These are phyloP conservation scores for Chironomus riparius DNA, from an alignment of 2,888 invertebrate species.

Conservation along the genomic window DNA sequence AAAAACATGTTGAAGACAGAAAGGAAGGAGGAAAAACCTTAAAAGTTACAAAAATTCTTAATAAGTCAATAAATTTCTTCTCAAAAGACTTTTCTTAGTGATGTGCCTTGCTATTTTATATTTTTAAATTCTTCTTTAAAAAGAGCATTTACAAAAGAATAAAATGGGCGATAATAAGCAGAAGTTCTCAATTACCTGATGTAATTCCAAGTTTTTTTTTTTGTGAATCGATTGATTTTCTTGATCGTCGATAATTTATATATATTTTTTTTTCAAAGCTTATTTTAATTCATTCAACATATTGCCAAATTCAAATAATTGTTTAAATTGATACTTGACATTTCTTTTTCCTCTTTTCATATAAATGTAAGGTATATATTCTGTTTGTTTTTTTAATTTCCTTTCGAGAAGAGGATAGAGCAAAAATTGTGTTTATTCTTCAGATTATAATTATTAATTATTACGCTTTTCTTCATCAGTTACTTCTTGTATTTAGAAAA, in stretches of 20 bases:
- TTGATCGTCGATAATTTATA: neutral
- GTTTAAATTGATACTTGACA: too few relatives aligned
- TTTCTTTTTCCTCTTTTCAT: too few relatives aligned
- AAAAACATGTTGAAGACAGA: neutral
- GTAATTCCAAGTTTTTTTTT: neutral
- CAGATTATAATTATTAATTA: neutral
- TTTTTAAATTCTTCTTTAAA: neutral
- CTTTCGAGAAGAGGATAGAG: too few relatives aligned
- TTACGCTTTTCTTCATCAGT: neutral
- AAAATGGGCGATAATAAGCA: neutral
- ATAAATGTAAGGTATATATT: too few relatives aligned
- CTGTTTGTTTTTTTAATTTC: too few relatives aligned
- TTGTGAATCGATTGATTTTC: neutral
- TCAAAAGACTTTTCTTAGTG: neutral
- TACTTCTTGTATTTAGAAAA: slow-evolving; percentile 1
- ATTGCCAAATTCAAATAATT: too few relatives aligned
- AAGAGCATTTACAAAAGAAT: neutral
- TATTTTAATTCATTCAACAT: too few relatives aligned
- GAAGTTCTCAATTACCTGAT: neutral
- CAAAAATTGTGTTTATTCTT: too few relatives aligned
- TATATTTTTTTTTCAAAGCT: too few relatives aligned
- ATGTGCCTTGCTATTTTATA: neutral
- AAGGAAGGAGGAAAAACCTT: neutral
- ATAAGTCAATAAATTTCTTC: neutral
- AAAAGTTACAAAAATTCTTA: neutral